phyloP scores from a whole-genome alignment of 2,797 vertebrate species.

The Botia almorhae region DNA sequence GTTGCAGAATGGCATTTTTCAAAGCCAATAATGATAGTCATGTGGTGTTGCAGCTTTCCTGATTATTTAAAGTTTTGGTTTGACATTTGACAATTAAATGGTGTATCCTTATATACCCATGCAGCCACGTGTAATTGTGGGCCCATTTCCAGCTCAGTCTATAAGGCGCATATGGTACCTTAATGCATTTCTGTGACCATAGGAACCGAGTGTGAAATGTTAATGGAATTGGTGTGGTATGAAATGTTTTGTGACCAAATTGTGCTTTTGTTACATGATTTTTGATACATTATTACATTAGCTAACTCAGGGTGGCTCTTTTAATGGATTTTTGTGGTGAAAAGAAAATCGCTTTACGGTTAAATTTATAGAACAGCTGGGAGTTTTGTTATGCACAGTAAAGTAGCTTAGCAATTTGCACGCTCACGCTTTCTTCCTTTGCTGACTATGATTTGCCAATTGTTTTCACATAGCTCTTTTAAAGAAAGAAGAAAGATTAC shows the following conservation, averaged over 20 bases:
- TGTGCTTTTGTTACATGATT: conserved; percentile 69
- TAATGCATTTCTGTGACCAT: conserved; percentile 16
- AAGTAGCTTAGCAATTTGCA: conserved; percentile 68
- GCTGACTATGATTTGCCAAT: conserved; percentile 70
- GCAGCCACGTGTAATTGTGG: background rate
- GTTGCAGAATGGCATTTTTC: conserved; percentile 24
- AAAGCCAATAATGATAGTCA: conserved; percentile 42
- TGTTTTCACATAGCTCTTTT: conserved; percentile 67
- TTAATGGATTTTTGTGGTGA: conserved; percentile 76
- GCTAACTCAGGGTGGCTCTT: conserved; percentile 62
- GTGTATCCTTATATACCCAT: background rate
- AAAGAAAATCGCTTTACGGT: conserved; percentile 68
- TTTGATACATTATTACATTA: conserved; percentile 64
- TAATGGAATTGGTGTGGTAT: conserved; percentile 66
- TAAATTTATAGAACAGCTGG: conserved; percentile 70
- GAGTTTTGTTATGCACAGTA: conserved; percentile 68
- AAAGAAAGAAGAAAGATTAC: background rate
- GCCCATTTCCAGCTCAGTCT: conserved; percentile 27
- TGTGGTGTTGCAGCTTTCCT: conserved; percentile 4
- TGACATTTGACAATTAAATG: background rate
- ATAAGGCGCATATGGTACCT: background rate
- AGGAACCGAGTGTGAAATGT: conserved; percentile 47
- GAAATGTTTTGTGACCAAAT: conserved; percentile 71
- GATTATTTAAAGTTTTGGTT: conserved; percentile 12
- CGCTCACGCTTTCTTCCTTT: conserved; percentile 54